Percentiles rank a stretch among this genome's conserved stretches.
Conservation (phyloP, 2,888 invertebrate genomes). For the Strigamia maritima region DNA sequence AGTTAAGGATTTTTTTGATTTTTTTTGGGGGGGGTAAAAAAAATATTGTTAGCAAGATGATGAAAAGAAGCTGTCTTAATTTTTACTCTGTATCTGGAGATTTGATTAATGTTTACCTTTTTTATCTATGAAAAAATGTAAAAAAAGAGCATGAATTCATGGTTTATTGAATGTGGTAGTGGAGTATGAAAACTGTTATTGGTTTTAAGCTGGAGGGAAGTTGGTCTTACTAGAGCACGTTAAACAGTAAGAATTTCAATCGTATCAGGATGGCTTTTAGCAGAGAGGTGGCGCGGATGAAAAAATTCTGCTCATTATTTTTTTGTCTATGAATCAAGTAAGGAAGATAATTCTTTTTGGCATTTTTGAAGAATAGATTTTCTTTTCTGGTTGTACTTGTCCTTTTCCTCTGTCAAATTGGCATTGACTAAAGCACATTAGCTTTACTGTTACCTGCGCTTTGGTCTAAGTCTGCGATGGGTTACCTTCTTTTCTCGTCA, state of each 20-base stretch:
- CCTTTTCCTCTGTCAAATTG: background rate
- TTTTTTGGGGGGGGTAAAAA: background rate
- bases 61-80: background rate
- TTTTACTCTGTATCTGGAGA: background rate
- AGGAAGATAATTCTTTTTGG: background rate
- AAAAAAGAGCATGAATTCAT: background rate
- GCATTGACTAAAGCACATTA: constrained; percentile 3
- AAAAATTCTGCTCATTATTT: too few relatives aligned
- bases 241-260: too few relatives aligned
- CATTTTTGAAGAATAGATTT: background rate
- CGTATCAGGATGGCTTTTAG: too few relatives aligned
- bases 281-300: too few relatives aligned
- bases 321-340: background rate
- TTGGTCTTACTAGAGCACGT: too few relatives aligned
- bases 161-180: background rate
- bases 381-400: background rate
- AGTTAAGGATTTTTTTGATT: background rate
- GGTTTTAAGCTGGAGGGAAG: background rate
- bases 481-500: constrained; percentile 13
- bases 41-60: background rate
- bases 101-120: constrained; percentile 23
- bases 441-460: constrained; percentile 17
- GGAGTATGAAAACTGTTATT: background rate
- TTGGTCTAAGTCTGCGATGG: constrained; percentile 4
- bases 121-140: background rate